A percentile compares a stretch with the other conserved stretches of the same genome.
These are phyloP conservation scores for Prosopocoilus inquinatus DNA, from an alignment of 2,888 invertebrate genomes.

Conservation along the genomic window DNA sequence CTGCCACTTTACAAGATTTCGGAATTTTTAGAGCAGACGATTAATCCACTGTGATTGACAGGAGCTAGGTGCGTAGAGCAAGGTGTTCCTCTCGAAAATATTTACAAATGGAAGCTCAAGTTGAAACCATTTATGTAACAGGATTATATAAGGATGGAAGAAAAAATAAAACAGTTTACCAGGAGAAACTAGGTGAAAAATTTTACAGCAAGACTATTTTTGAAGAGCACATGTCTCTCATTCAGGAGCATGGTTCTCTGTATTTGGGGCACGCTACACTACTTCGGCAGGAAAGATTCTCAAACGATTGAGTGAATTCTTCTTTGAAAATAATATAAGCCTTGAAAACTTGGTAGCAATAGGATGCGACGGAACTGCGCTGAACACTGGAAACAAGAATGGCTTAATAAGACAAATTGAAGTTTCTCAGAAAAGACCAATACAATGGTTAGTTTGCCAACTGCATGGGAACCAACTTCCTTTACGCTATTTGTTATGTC, in stretches of 20 bases:
- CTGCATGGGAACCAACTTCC: slow-evolving; percentile 1
- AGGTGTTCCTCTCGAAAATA: background rate
- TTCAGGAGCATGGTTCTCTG: background rate
- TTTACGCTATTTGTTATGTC: background rate
- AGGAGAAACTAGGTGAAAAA: background rate
- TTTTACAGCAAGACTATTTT: background rate
- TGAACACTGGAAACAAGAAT: background rate
- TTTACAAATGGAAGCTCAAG: background rate
- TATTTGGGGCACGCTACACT: background rate
- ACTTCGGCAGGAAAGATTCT: background rate
- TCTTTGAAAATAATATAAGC: background rate
- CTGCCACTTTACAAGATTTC: background rate
- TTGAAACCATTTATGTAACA: background rate
- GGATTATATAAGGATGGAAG: slow-evolving; percentile 4
- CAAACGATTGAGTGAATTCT: background rate
- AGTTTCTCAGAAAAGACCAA: background rate
- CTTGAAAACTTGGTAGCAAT: background rate
- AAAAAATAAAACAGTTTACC: background rate
- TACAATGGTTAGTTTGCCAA: slow-evolving; percentile 4
- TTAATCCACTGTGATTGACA: background rate
- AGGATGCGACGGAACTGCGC: background rate
- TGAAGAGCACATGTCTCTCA: background rate
- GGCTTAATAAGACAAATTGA: slow-evolving; percentile 1
- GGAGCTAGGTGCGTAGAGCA: background rate
- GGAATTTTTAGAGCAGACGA: background rate